Percentiles rank a stretch among this genome's conserved stretches.
Evolutionary conservation across 2,888 invertebrate genomes (phyloP).

Genomic region (Heliconius erato): DNA sequence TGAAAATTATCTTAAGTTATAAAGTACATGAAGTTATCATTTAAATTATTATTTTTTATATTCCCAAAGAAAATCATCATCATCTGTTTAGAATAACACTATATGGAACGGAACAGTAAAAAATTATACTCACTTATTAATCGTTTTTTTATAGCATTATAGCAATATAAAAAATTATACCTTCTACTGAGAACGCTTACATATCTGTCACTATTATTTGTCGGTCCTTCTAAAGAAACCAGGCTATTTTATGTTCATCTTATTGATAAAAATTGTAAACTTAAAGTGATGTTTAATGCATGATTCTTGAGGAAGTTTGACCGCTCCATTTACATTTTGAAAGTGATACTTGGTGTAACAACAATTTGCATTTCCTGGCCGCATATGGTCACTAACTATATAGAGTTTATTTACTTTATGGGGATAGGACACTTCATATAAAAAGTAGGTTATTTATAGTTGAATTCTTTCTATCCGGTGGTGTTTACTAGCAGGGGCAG

Average conservation of each 20-base stretch:
- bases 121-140: no score
- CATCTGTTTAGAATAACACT: background rate
- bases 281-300: constrained; percentile 75
- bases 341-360: constrained; percentile 69
- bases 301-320: constrained; percentile 78
- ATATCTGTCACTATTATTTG: no score
- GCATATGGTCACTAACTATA: constrained; percentile 65
- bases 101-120: no score
- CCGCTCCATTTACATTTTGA: constrained; percentile 82
- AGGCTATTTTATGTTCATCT: background rate
- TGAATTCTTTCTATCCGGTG: constrained; percentile 52
- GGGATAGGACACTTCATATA: constrained; percentile 35
- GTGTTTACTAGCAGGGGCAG: constrained; percentile 64
- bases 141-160: no score
- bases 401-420: constrained; percentile 55
- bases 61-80: constrained; percentile 60
- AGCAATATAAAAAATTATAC: no score
- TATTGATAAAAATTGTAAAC: constrained; percentile 68
- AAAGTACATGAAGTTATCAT: constrained; percentile 70
- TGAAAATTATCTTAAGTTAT: constrained; percentile 64
- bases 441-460: constrained; percentile 53
- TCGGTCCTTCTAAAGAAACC: constrained; percentile 53
- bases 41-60: constrained; percentile 76
- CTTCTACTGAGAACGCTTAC: no score
- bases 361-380: constrained; percentile 74